A percentile compares a stretch with the other conserved stretches of the same genome.
Evolutionary conservation across 1,140 invertebrate genomes (phyloP).

Genomic region (Periplaneta americana): DNA sequence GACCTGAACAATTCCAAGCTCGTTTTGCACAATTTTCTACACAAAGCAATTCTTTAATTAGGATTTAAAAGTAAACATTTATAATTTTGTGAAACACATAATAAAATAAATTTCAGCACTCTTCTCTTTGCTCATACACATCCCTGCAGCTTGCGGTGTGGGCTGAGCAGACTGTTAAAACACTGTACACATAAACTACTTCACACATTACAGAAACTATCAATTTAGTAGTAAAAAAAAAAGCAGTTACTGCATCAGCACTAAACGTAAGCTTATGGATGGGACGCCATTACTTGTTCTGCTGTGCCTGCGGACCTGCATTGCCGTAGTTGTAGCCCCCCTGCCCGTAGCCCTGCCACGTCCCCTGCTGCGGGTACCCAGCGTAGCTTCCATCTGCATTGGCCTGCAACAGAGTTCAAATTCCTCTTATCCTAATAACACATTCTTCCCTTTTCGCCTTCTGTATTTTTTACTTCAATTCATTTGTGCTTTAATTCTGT

Average conservation of each 20-base stretch:
- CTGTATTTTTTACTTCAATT: no score
- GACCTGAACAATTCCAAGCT: no score
- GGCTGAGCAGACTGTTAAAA: background rate
- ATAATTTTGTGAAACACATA: background rate
- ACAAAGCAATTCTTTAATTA: background rate
- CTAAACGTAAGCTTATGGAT: background rate
- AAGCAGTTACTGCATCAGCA: background rate
- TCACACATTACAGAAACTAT: background rate
- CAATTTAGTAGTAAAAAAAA: background rate
- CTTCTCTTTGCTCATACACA: background rate
- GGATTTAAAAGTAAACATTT: background rate
- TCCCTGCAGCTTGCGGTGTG: background rate
- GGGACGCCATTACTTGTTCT: background rate
- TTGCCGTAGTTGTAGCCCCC: slow-evolving; percentile 26
- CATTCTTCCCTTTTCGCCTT: no score
- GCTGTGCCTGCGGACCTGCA: background rate
- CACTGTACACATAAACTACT: background rate
- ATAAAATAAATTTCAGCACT: background rate
- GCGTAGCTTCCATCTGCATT: background rate
- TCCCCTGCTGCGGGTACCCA: slow-evolving; percentile 30
- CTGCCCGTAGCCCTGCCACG: slow-evolving; percentile 38
- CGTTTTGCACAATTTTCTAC: no score
- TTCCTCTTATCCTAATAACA: no score
- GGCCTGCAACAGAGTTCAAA: no score
- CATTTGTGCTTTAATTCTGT: no score